These are phyloP conservation scores for Drosophila nigricruria DNA, from an alignment of 2,888 invertebrate species.

Conservation along the genomic window DNA sequence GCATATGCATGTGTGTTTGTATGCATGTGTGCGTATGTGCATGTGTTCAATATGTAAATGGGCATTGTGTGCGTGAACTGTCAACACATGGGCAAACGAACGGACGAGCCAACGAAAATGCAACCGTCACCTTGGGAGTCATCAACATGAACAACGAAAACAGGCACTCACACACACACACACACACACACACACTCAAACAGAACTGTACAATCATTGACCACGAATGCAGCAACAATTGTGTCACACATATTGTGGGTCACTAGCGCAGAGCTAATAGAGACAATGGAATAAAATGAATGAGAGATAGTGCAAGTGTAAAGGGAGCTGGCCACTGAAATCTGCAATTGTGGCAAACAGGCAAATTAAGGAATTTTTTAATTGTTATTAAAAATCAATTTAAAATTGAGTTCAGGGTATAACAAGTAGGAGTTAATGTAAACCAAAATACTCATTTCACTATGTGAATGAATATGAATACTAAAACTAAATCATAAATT, in stretches of 20 bases:
- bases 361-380: background rate
- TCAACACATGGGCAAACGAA: slow-evolving; percentile 72
- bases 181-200: slow-evolving; percentile 16
- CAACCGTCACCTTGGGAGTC: slow-evolving; percentile 79
- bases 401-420: too few species aligned
- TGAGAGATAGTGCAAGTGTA: background rate
- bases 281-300: background rate
- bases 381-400: background rate
- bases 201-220: slow-evolving; percentile 43
- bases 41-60: slow-evolving; percentile 77
- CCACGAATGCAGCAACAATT: slow-evolving; percentile 63
- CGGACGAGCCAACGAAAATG: slow-evolving; percentile 65
- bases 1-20: slow-evolving; percentile 3
- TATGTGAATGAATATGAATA: too few species aligned
- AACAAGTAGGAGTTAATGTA: too few species aligned
- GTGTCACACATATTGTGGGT: slow-evolving; percentile 71
- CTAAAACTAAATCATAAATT: too few species aligned
- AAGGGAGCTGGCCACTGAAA: background rate
- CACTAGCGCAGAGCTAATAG: slow-evolving; percentile 43
- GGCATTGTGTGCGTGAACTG: slow-evolving; percentile 62
- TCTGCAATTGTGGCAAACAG: background rate
- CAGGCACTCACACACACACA: slow-evolving; percentile 29
- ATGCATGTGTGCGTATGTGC: slow-evolving; percentile 20
- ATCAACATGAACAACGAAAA: slow-evolving; percentile 54
- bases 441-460: too few species aligned